Percentiles rank a stretch among this genome's conserved stretches.
phyloP scores from a whole-genome alignment of 1,140 invertebrate species.

The Neuroterus valhalla region DNA sequence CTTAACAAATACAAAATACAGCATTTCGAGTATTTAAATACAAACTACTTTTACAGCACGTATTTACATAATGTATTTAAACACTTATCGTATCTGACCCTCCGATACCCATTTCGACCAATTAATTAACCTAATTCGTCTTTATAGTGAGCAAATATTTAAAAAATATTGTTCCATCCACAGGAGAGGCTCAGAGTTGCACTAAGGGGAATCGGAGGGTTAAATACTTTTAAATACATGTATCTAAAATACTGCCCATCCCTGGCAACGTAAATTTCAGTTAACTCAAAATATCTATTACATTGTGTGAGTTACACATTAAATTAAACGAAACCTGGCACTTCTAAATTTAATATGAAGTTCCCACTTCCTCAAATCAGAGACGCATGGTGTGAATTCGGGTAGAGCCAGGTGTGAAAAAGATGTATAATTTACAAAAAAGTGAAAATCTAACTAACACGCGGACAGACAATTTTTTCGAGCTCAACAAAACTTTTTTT shows the following conservation, averaged over 20 bases:
- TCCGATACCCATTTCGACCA: not conserved
- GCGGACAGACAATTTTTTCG: not conserved
- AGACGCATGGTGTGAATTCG: slow-evolving; percentile 23
- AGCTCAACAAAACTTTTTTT: not conserved
- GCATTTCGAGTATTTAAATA: slow-evolving; percentile 28
- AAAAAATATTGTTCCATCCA: too few relatives aligned
- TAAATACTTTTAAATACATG: slow-evolving; percentile 7
- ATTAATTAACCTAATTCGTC: too few relatives aligned
- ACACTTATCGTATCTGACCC: not conserved
- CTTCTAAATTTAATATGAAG: not conserved
- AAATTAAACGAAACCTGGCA: not conserved
- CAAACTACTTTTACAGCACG: slow-evolving; percentile 24
- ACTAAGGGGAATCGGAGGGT: not conserved
- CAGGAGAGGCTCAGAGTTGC: not conserved
- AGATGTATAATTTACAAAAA: not conserved
- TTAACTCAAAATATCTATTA: not conserved
- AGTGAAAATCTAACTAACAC: not conserved
- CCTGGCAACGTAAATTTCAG: slow-evolving; percentile 10
- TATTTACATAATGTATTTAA: slow-evolving; percentile 22
- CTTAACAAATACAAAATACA: slow-evolving; percentile 31
- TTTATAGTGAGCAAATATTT: too few relatives aligned
- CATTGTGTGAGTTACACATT: not conserved
- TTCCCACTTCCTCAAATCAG: not conserved
- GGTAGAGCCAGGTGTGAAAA: slow-evolving; percentile 2
- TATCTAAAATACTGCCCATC: slow-evolving; percentile 16